Evolutionary conservation across 2,113 vertebrate genomes (phyloP), one percentile per base, ranked within the genome.

Genomic region (Anarrhichthys ocellatus): DNA sequence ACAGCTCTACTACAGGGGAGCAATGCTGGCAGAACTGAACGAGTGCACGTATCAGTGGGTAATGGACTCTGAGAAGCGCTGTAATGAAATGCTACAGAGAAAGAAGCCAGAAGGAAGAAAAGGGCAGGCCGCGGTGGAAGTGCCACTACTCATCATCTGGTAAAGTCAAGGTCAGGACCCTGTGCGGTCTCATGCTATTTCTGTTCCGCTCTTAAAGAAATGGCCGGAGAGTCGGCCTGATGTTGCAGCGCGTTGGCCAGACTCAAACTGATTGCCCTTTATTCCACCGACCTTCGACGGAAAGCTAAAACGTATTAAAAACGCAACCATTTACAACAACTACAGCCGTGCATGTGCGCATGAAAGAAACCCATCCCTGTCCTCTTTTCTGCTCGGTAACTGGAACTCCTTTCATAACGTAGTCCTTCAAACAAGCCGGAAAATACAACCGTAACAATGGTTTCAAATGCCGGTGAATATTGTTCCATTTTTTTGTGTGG

Each of bases 41-140:
- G 82, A 90, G 78, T 69, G 83, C 82, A 82, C 34, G 83, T 80
- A 86, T 78, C 64, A 27, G 81, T 20, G 79, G 78, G 70, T 91
- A 90, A 85, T 92, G 82, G 54, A 87, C 82, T 89, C 81, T 84
- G 81, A 87, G 85, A 89, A 87, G 84, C 50, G 80, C 70, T 81
- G 67, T 83, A 89, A 92, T 85, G 84, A 88, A 91, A 89, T 27
- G 0, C 18, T 68, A 72, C 9, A 22, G 70, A 85, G 75, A 76
- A 80, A 27, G 64, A 90, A 78, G 69, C 62, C 62, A 73, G 44
- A 40, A 58, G 83, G 81, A 84, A 81, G 83, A 74, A 81, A 88
- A 82, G 78, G 66, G 65, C 88, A 74, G 63, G 59, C n/a, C 15
- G 64, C 52, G 82, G 85, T 81, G 44, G 48, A 87, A 76, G 83